These are phyloP conservation scores for Scomber scombrus DNA, from an alignment of 2,113 vertebrate species.

Conservation along the genomic window DNA sequence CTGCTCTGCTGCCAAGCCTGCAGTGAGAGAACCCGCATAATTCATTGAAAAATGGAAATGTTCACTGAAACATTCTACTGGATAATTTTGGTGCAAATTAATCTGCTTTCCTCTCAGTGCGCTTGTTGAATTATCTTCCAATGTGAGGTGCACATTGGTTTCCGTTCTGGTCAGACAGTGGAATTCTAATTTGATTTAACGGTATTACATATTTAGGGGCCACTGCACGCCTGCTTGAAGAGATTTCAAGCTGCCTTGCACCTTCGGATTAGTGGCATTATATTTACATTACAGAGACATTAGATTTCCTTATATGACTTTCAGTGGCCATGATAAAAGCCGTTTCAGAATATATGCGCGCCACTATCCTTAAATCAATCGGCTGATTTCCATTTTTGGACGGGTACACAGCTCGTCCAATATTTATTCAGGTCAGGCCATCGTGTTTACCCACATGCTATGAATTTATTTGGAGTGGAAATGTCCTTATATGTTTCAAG, in stretches of 20 bases:
- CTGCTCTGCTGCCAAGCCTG: slow-evolving; percentile 54
- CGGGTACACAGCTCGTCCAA: slow-evolving; percentile 41
- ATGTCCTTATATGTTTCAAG: slow-evolving; percentile 63
- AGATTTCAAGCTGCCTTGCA: slow-evolving; percentile 70
- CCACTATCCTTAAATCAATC: slow-evolving; percentile 70
- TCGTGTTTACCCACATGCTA: slow-evolving; percentile 57
- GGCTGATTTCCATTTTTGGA: slow-evolving; percentile 72
- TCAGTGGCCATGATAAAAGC: slow-evolving; percentile 63
- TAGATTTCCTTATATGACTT: slow-evolving; percentile 61
- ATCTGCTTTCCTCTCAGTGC: slow-evolving; percentile 54
- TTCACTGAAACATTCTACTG: slow-evolving; percentile 61
- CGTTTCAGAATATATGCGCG: slow-evolving; percentile 53
- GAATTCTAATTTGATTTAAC: slow-evolving; percentile 78
- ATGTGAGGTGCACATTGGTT: slow-evolving; percentile 44
- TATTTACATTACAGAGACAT: slow-evolving; percentile 76
- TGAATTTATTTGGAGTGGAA: slow-evolving; percentile 67
- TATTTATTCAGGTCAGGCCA: slow-evolving; percentile 73
- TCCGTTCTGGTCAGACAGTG: slow-evolving; percentile 61
- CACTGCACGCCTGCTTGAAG: slow-evolving; percentile 63
- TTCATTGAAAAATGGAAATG: slow-evolving; percentile 55
- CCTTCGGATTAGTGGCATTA: slow-evolving; percentile 68
- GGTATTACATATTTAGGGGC: slow-evolving; percentile 73
- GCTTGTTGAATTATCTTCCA: slow-evolving; percentile 63
- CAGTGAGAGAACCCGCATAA: slow-evolving; percentile 39
- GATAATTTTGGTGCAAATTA: slow-evolving; percentile 68